phyloP scores from a whole-genome alignment of 2,888 invertebrate genomes.

The Phaonia tiefii region DNA sequence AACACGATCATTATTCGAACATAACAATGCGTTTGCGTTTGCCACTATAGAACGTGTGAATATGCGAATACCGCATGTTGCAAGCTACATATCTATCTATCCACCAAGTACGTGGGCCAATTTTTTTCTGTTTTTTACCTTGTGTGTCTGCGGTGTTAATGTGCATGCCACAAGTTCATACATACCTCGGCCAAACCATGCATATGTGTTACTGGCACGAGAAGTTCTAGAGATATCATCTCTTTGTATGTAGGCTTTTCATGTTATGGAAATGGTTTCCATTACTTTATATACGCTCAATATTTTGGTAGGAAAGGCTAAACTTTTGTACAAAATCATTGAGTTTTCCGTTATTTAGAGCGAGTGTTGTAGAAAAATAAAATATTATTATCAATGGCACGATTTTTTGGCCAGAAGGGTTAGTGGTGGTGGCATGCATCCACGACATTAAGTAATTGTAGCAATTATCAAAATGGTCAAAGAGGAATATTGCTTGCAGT shows the following conservation, averaged over 20 bases:
- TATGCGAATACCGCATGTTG: neutral
- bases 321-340: too few species aligned
- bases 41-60: constrained; percentile 28
- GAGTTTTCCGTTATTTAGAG: too few species aligned
- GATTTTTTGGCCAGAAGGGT: constrained; percentile 9
- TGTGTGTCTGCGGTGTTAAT: constrained; percentile 21
- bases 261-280: constrained; percentile 21
- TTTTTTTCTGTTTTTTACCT: constrained; percentile 2
- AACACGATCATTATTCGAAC: constrained; percentile 52
- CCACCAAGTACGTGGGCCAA: constrained; percentile 1
- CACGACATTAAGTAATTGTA: constrained; percentile 1
- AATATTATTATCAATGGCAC: constrained; percentile 5
- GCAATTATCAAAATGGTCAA: constrained; percentile 15
- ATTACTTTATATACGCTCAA: too few species aligned
- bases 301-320: too few species aligned
- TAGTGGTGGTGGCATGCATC: constrained; percentile 1
- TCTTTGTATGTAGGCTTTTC: neutral
- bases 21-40: constrained; percentile 37
- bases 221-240: constrained; percentile 20
- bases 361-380: too few species aligned
- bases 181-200: too few species aligned
- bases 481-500: neutral
- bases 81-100: too few species aligned
- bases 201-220: constrained; percentile 26
- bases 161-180: constrained; percentile 27